A percentile compares a stretch with the other conserved stretches of the same genome.
These are phyloP conservation scores for Dynastes maya DNA, from an alignment of 2,888 invertebrate species.

Conservation along the genomic window DNA sequence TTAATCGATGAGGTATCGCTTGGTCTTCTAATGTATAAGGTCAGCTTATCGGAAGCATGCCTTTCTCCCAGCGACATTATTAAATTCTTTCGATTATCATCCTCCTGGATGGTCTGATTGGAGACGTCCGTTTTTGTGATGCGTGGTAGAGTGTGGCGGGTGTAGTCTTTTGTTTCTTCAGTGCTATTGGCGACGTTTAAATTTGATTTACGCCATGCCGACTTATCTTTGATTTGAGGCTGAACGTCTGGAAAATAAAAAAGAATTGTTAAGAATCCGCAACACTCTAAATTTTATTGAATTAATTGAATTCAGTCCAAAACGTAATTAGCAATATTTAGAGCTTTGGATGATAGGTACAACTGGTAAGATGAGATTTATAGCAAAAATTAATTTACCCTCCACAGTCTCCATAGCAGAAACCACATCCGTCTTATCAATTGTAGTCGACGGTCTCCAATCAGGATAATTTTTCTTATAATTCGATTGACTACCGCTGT, in stretches of 20 bases:
- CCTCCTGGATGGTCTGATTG: conserved; percentile 67
- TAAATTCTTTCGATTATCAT: conserved; percentile 70
- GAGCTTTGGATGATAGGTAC: no score
- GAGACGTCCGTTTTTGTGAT: conserved; percentile 59
- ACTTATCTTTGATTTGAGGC: conserved; percentile 80
- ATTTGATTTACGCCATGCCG: conserved; percentile 83
- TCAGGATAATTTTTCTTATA: conserved; percentile 81
- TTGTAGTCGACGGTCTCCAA: conserved; percentile 85
- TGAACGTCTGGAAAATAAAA: conserved; percentile 57
- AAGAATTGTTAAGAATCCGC: no score
- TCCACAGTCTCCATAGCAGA: conserved; percentile 90
- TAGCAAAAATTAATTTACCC: conserved; percentile 71
- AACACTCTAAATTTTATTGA: no score
- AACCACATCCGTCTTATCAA: conserved; percentile 88
- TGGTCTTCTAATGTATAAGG: conserved; percentile 75
- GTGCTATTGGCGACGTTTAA: conserved; percentile 76
- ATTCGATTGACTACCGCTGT: conserved; percentile 68
- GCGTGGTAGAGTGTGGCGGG: conserved; percentile 72
- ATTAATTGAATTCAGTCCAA: no score
- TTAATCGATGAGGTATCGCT: conserved; percentile 60
- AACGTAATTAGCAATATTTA: no score
- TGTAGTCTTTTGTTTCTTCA: conserved; percentile 78
- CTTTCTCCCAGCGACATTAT: conserved; percentile 74
- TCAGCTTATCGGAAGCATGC: conserved; percentile 73
- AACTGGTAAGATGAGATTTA: no score